Evolutionary conservation across 2,888 invertebrate genomes (phyloP), one percentile per base, ranked within the genome.

Genomic region (Nephrotoma flavescens): DNA sequence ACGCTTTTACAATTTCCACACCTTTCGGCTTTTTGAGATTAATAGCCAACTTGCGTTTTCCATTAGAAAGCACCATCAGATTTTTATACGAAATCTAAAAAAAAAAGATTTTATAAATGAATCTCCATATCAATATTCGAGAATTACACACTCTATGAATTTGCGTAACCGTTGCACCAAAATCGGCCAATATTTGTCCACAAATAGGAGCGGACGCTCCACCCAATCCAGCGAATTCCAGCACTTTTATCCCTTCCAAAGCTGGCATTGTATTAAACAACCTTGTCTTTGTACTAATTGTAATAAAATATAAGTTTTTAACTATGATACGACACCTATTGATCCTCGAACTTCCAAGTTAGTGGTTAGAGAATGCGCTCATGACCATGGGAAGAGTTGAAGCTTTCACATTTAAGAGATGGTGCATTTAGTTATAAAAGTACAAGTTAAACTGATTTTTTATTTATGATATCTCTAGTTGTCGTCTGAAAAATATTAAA

Each of bases 141-240:
- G 7, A n/a, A 2, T 42, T 86, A 89, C 89, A 89, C 92, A 98
- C 98, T 94, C 94, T 97, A 90, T 99, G 97, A 86, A 99, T 93
- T 88, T 97, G 94, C 83, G 96, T 96, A 0, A 99, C 98, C 87
- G 93, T 94, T 42, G 99, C 99, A 52, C 99, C 99, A 93, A 98
- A 99, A 93, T 99, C 99, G 0, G 96, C 94, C 87, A 99, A 93
- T 88, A 99, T 93, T 94, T 97, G 96, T 0, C 99, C 99, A 93
- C 99, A 99, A 90, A 97, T 95, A 9, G 99, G 99, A 0, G 94
- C 99, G 41, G 99, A 99, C 6, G 99, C 99, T 31, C 31, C 31
- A 31, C 31, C 31, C 86, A 99, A 92, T 0, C 99, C 99, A 88
- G 96, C 96, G 90, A 99, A 93, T 93, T 99, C 99, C 83, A 99